Evolutionary conservation across 2,888 invertebrate species (phyloP), one percentile per base, ranked within the genome.

Genomic region (Prosopocoilus inquinatus): DNA sequence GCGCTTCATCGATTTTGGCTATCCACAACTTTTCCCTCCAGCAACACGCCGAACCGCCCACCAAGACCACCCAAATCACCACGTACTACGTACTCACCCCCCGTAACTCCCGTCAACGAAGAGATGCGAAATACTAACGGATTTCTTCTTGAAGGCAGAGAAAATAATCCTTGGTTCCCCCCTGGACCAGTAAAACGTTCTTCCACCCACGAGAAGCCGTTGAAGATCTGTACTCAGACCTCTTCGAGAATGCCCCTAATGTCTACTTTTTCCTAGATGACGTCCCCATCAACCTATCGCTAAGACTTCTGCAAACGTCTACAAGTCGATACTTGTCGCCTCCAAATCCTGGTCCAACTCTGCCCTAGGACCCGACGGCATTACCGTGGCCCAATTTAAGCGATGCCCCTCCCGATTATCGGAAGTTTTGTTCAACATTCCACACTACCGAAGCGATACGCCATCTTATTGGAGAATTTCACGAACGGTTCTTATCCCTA

Each of bases 401-500:
- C 1, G 20, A 0, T 38, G 34, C 13, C 44, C 45, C 1, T 2
- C 35, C 4, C 3, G 9, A 7, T 13, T 32, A 1, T 52, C 60
- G 0, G 55, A n/a, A 3, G 35, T 47, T 2, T 48, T 63, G 1
- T 61, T 49, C 36, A 61, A 61, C 54, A 9, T 32, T 12, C 11
- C 61, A 9, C 41, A 55, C 1, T 47, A 33, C 28, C 9, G 51
- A 1, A 32, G 41, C 9, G 16, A 38, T 8, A 16, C 36, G 2
- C 58, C 58, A 3, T 9, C 39, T 1, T 2, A 16, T 2, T 53
- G 55, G 45, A 44, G 28, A 5, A 12, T 8, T 1, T 5, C 32
- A 9, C 28, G 63, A 2, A 66, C 65, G 0, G 52, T 57, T 0
- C 55, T 66, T 0, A 41, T 67, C 4, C 57, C 57, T 3, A 67